phyloP scores from a whole-genome alignment of 1,140 invertebrate genomes.

The Trissolcus basalis region DNA sequence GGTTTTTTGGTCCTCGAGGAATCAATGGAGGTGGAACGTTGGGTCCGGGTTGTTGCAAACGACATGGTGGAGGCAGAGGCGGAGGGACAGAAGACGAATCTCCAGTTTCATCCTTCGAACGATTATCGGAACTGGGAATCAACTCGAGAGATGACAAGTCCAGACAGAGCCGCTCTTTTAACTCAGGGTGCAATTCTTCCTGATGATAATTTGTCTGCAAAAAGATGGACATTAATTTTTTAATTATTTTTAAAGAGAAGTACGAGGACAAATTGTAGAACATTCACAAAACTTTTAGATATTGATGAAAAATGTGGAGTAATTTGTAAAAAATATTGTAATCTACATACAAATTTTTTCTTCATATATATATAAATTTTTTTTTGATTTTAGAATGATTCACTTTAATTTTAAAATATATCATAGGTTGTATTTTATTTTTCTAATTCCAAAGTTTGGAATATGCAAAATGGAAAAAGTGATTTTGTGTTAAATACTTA shows the following conservation, averaged over 20 bases:
- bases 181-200: background rate
- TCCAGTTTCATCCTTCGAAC: slow-evolving; percentile 9
- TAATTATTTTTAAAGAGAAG: background rate
- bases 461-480: no score
- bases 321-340: no score
- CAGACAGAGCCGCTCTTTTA: slow-evolving; percentile 6
- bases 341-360: no score
- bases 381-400: no score
- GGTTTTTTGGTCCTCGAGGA: slow-evolving; percentile 34
- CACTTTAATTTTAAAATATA: no score
- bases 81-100: slow-evolving; percentile 4
- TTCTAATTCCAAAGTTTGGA: no score
- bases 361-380: no score
- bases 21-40: slow-evolving; percentile 21
- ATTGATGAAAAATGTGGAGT: no score
- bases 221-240: background rate
- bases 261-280: background rate
- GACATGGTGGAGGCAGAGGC: slow-evolving; percentile 19
- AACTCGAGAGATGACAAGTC: slow-evolving; percentile 15
- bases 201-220: slow-evolving; percentile 13
- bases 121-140: slow-evolving; percentile 12
- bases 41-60: slow-evolving; percentile 1
- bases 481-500: no score
- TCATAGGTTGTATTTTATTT: no score
- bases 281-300: no score